A percentile compares a stretch with the other conserved stretches of the same genome.
Evolutionary conservation across 2,113 vertebrate species (phyloP).

Genomic region (Amblyornis subalaris): DNA sequence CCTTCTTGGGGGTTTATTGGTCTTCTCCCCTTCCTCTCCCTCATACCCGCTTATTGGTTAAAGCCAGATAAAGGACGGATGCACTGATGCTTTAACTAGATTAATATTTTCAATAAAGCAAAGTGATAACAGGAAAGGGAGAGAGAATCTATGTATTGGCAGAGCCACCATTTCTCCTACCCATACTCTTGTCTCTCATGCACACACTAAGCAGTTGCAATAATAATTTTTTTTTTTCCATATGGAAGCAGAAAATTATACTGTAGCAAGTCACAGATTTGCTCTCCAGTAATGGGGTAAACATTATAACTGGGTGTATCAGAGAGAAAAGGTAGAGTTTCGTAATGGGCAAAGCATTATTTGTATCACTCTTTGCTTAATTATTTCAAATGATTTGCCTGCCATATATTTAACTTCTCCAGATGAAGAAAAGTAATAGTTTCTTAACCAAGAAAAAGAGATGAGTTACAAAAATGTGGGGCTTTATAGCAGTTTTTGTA

Average conservation of each 20-base stretch:
- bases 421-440: neutral
- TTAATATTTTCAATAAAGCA: neutral
- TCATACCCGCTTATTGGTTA: neutral
- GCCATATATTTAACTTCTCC: neutral
- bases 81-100: neutral
- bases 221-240: neutral
- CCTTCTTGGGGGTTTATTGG: neutral
- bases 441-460: neutral
- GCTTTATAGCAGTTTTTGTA: neutral
- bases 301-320: neutral
- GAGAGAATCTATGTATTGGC: neutral
- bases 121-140: neutral
- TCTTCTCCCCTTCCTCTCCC: neutral
- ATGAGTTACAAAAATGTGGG: neutral
- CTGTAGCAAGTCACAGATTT: neutral
- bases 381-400: constrained; percentile 1
- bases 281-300: neutral
- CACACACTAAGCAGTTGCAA: neutral
- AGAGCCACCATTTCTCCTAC: neutral
- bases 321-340: neutral
- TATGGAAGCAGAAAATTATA: neutral
- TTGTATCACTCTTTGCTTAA: neutral
- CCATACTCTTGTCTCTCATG: neutral
- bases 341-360: neutral
- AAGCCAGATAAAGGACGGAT: constrained; percentile 16